phyloP scores from a whole-genome alignment of 2,113 vertebrate species.

The Nothoprocta perdicaria region DNA sequence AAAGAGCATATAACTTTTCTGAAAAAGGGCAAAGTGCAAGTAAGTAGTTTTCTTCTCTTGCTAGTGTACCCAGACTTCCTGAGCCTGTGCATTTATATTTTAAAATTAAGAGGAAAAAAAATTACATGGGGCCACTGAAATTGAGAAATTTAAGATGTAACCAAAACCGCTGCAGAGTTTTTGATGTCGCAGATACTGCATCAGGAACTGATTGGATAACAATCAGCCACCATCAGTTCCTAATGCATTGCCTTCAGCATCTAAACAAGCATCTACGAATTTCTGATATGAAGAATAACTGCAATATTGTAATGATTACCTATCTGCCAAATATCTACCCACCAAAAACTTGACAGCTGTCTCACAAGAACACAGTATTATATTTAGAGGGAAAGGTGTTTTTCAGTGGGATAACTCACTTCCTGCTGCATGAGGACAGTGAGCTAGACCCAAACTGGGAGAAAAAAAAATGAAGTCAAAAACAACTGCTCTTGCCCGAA shows the following conservation, averaged over 20 bases:
- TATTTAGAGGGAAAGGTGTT: background rate
- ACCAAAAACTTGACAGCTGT: background rate
- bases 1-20: background rate
- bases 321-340: background rate
- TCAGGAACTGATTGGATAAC: slow-evolving; percentile 99
- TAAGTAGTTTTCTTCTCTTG: background rate
- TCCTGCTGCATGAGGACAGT: background rate
- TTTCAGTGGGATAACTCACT: background rate
- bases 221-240: slow-evolving; percentile 88
- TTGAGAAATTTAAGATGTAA: background rate
- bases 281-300: background rate
- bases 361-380: background rate
- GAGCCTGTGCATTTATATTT: background rate
- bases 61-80: background rate
- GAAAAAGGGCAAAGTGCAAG: background rate
- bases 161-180: slow-evolving; percentile 73
- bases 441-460: accelerated
- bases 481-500: background rate
- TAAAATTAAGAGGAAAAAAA: background rate
- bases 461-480: background rate
- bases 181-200: slow-evolving; percentile 99
- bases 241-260: slow-evolving; percentile 99
- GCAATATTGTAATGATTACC: background rate
- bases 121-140: background rate
- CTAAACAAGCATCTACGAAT: slow-evolving; percentile 83